Conservation (phyloP, 2,797 vertebrate genomes). For the Pangasius mekongensis region DNA sequence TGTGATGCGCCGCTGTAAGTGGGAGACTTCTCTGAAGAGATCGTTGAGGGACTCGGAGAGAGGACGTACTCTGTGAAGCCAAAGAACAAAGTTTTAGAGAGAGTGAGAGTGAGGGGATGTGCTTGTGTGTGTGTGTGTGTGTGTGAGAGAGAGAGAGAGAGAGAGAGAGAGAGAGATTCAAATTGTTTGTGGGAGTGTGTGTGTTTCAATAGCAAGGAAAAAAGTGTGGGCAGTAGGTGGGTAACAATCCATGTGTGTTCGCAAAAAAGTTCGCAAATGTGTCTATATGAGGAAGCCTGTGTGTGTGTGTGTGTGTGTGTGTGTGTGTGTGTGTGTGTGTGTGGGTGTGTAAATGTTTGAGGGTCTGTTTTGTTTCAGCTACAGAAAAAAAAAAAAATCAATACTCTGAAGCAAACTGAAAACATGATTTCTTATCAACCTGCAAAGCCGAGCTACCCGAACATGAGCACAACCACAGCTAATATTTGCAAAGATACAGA, state of each 20-base stretch:
- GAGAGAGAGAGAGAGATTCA: neutral
- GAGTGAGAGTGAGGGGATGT: neutral
- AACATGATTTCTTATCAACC: conserved; percentile 25
- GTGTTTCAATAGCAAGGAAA: neutral
- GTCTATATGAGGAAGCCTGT: neutral
- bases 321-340: conserved; percentile 19
- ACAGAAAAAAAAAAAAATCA: conserved; percentile 30
- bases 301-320: neutral
- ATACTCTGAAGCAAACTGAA: conserved; percentile 21
- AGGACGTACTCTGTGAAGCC: conserved; percentile 81
- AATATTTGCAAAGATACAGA: neutral
- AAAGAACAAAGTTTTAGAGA: conserved; percentile 31
- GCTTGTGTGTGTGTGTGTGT: neutral
- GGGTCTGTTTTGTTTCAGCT: conserved; percentile 9
- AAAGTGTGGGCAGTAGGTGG: conserved; percentile 17
- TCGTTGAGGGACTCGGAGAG: conserved; percentile 87
- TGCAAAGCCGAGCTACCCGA: neutral
- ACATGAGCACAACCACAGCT: neutral
- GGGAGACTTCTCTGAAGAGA: conserved; percentile 85
- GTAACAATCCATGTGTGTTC: neutral
- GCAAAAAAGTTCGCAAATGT: neutral
- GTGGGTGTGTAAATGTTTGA: conserved; percentile 2
- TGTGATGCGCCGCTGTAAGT: conserved; percentile 82
- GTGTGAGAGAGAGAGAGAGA: neutral
- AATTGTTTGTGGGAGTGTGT: conserved; percentile 6